Percentiles rank a stretch among this genome's conserved stretches.
phyloP scores from a whole-genome alignment of 2,888 invertebrate genomes.

The Aleiodes alternator region DNA sequence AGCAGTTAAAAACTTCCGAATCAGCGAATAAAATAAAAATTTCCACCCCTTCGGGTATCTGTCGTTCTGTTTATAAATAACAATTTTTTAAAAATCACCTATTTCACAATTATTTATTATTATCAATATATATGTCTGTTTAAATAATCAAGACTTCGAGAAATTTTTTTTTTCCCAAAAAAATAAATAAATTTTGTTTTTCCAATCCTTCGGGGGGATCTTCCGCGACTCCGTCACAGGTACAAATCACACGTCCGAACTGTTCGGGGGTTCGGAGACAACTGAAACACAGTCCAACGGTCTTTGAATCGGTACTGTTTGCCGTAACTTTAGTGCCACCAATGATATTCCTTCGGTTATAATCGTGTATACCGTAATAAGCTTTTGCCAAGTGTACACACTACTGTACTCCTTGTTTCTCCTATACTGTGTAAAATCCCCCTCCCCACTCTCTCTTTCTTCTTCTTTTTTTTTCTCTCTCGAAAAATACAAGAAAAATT shows the following conservation, averaged over 20 bases:
- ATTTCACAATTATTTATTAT: constrained; percentile 7
- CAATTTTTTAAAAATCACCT: constrained; percentile 16
- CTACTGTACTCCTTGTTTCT: constrained; percentile 8
- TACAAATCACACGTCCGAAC: constrained; percentile 67
- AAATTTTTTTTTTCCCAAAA: neutral
- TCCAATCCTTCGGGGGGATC: neutral
- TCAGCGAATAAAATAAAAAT: neutral
- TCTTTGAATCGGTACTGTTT: constrained; percentile 65
- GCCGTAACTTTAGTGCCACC: constrained; percentile 11
- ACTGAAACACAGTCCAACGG: constrained; percentile 68
- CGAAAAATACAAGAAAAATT: constrained; percentile 1
- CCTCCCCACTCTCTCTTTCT: neutral
- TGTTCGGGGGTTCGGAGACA: constrained; percentile 73
- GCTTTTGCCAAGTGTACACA: constrained; percentile 32
- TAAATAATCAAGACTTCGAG: too few relatives aligned
- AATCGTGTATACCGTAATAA: constrained; percentile 13
- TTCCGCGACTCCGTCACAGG: constrained; percentile 2
- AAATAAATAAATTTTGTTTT: constrained; percentile 39
- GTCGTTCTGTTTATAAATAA: neutral
- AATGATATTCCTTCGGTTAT: constrained; percentile 29
- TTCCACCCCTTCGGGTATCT: constrained; percentile 12
- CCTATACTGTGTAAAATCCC: constrained; percentile 12
- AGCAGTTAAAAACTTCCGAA: neutral
- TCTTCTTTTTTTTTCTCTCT: neutral
- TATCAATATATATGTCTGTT: neutral